A percentile compares a stretch with the other conserved stretches of the same genome.
Evolutionary conservation across 2,113 vertebrate species (phyloP).

Genomic region (Agapornis roseicollis): DNA sequence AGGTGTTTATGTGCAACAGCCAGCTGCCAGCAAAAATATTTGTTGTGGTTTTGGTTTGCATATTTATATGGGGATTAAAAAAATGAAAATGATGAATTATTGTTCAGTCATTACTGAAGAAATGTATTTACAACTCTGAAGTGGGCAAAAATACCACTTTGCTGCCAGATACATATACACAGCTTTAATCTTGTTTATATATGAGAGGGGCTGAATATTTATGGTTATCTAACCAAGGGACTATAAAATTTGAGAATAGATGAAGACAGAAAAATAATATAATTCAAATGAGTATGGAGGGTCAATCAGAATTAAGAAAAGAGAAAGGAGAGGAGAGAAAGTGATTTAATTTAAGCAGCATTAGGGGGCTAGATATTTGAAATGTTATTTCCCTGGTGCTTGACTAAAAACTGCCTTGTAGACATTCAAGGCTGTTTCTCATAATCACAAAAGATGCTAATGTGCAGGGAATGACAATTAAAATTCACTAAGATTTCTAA

Average conservation of each 20-base stretch:
- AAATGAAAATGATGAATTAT: slow-evolving; percentile 17
- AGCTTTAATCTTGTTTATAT: slow-evolving; percentile 70
- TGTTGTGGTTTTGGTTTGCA: slow-evolving; percentile 31
- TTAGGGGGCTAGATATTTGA: slow-evolving; percentile 57
- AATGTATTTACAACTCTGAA: slow-evolving; percentile 51
- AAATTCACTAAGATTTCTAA: neutral
- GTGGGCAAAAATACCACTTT: slow-evolving; percentile 58
- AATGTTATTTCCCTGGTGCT: slow-evolving; percentile 58
- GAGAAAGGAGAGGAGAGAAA: slow-evolving; percentile 50
- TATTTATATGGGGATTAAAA: slow-evolving; percentile 45
- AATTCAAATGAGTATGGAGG: slow-evolving; percentile 62
- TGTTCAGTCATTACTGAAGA: slow-evolving; percentile 52
- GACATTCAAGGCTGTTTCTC: slow-evolving; percentile 28
- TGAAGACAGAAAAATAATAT: slow-evolving; percentile 58
- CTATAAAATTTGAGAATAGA: slow-evolving; percentile 69
- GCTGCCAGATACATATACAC: slow-evolving; percentile 59
- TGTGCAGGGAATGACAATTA: slow-evolving; percentile 10
- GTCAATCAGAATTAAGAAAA: slow-evolving; percentile 61
- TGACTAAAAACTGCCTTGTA: slow-evolving; percentile 56
- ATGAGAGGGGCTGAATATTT: slow-evolving; percentile 64
- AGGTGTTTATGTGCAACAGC: slow-evolving; percentile 42
- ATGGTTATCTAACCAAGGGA: slow-evolving; percentile 69
- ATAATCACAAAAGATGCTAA: slow-evolving; percentile 11
- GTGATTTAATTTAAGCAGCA: slow-evolving; percentile 66
- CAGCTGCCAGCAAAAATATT: slow-evolving; percentile 39